Percentiles rank a stretch among this genome's conserved stretches.
These are phyloP conservation scores for Rhinoptilus africanus DNA, from an alignment of 2,113 vertebrate species.

Conservation along the genomic window DNA sequence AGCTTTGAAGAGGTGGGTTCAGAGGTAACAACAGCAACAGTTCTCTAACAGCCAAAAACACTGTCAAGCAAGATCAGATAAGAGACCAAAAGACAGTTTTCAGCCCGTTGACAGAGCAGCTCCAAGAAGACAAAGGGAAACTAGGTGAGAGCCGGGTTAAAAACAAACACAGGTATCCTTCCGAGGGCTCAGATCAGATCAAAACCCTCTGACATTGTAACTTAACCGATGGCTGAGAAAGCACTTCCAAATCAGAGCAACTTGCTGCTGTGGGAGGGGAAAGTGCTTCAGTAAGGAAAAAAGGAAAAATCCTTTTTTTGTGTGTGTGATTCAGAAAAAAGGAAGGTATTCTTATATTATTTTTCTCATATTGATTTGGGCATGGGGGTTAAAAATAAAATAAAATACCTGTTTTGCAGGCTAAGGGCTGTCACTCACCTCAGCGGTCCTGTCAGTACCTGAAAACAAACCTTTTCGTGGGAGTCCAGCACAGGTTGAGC, in stretches of 20 bases:
- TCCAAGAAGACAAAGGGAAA: not conserved
- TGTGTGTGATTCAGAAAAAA: not conserved
- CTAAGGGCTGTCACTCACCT: not conserved
- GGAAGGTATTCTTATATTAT: not conserved
- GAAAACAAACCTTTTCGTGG: not conserved
- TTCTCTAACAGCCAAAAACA: not conserved
- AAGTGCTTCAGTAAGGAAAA: not conserved
- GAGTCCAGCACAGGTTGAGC: not conserved
- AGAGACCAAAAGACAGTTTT: not conserved
- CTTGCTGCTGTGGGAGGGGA: not conserved
- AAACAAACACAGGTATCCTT: constrained; percentile 2
- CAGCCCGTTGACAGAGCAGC: rapidly evolving
- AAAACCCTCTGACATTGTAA: not conserved
- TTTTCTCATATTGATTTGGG: not conserved
- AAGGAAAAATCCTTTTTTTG: not conserved
- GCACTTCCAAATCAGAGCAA: not conserved
- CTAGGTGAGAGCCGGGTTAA: not conserved
- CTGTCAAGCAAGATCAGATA: not conserved
- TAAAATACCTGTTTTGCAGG: not conserved
- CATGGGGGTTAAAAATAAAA: not conserved
- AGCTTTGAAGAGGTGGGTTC: rapidly evolving
- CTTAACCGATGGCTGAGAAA: not conserved
- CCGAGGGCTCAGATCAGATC: not conserved
- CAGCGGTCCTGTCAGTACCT: not conserved
- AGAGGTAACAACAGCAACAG: rapidly evolving